Percentiles rank a stretch among this genome's conserved stretches.
Evolutionary conservation across 2,113 vertebrate genomes (phyloP).

Genomic region (Sapayoa aenigma): DNA sequence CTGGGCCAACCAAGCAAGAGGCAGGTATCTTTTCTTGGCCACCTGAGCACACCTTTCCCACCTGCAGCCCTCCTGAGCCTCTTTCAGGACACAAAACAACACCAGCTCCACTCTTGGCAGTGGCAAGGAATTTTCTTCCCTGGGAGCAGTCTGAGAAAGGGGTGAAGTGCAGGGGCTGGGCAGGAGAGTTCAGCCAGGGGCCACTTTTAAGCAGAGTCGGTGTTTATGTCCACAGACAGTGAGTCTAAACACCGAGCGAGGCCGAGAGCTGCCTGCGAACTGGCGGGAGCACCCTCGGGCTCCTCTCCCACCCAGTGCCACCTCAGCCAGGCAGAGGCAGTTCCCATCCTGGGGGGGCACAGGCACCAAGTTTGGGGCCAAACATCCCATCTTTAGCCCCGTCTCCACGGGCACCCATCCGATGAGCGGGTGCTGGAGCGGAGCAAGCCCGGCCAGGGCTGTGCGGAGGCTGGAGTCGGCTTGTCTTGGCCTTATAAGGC

Average conservation of each 20-base stretch:
- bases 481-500: constrained; percentile 59
- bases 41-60: neutral
- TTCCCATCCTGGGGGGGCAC: neutral
- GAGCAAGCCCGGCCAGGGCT: neutral
- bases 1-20: neutral
- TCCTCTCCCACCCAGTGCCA: neutral
- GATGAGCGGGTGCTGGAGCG: neutral
- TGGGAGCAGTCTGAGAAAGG: neutral
- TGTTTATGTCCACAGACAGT: constrained; percentile 58
- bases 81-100: neutral
- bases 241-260: constrained; percentile 53
- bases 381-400: accelerated
- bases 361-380: neutral
- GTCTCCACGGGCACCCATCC: neutral
- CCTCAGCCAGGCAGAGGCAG: neutral
- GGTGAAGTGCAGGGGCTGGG: constrained; percentile 1
- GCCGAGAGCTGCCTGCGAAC: neutral
- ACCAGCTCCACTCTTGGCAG: neutral
- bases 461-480: constrained; percentile 1
- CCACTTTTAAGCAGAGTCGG: neutral
- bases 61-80: neutral
- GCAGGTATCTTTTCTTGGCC: neutral
- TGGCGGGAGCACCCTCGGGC: neutral
- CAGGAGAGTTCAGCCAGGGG: constrained; percentile 62
- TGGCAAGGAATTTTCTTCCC: neutral